These are phyloP conservation scores for Habropoda laboriosa DNA, from an alignment of 1,140 invertebrate species.

Conservation along the genomic window DNA sequence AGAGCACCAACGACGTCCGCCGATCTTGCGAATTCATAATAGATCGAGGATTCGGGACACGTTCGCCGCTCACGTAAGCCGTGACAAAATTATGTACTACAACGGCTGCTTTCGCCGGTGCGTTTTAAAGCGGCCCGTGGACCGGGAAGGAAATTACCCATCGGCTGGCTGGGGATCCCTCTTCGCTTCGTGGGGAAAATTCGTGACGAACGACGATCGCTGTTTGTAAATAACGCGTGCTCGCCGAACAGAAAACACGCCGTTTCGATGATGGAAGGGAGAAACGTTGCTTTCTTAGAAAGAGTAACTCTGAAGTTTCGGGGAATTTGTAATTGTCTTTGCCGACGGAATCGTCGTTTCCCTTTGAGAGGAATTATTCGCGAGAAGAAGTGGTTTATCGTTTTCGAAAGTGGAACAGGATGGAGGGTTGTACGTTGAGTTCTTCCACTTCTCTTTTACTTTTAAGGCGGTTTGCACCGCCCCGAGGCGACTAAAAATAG, in stretches of 20 bases:
- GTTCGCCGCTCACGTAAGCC: slow-evolving; percentile 56
- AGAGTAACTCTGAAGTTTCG: no score
- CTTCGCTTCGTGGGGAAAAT: background rate
- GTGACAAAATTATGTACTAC: slow-evolving; percentile 61
- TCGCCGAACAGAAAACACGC: background rate
- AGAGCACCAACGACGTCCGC: slow-evolving; percentile 14
- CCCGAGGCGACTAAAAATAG: no score
- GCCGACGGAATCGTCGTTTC: no score
- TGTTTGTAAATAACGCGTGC: slow-evolving; percentile 8
- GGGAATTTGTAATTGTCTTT: no score
- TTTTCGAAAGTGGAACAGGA: no score
- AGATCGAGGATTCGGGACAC: slow-evolving; percentile 48
- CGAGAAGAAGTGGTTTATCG: no score
- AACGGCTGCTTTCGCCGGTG: slow-evolving; percentile 43
- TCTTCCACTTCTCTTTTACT: no score
- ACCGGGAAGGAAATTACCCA: slow-evolving; percentile 36
- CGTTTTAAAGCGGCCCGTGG: slow-evolving; percentile 25
- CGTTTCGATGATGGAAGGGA: background rate
- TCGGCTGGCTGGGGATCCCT: background rate
- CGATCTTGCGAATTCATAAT: slow-evolving; percentile 60
- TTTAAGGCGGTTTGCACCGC: no score
- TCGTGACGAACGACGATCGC: background rate
- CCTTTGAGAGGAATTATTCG: no score
- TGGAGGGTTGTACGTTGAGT: no score
- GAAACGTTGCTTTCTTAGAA: background rate